Base-by-base conservation (phyloP, 2,888 invertebrate species). In the Drosophila heteroneura region DNA sequence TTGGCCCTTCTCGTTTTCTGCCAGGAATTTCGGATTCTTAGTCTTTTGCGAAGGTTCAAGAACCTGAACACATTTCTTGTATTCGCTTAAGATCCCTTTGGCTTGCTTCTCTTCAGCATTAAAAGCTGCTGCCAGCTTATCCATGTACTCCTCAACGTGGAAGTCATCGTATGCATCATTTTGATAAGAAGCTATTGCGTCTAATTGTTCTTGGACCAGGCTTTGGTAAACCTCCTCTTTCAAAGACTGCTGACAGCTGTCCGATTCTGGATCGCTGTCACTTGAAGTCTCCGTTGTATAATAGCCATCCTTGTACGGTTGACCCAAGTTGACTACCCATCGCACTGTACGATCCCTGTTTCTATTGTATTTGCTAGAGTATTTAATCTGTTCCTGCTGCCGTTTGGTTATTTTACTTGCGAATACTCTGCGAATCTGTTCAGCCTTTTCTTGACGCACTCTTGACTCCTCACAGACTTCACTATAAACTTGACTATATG, bases 401-500 rank as follows among this genome's bases (percentile, higher is more conserved):
- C 47, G 39, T 5, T 76, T 81, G 1, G 47, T 35, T 37, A 49
- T 59, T 26, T 59, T 72, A 0, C 56, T 69, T 3, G 65, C 56
- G 26, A 70, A 88, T 2, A 49, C 35, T 19, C 51, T 63, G 47
- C 68, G 61, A 7, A 72, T 81, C 6, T 57, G 57, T 4, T 83
- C 70, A 0, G 85, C 86, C 32, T 74, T 85, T 5, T 70, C 39
- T 12, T 76, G 66, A 3, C 84, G 83, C 1, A 60, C 65, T 30
- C 49, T 77, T 0, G 81, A 85, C 64, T 84, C 84, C 32, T 85
- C 72, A 12, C 51, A 76, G n/a, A 88, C 78, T 58, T 88, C 89
- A 47, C 83, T 85, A 22, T 83, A 84, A 7, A 84, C 67, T 58
- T 84, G 70, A 56, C 84, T 84, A 14, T 81, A 81, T 19, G 77